Evolutionary conservation across 2,888 invertebrate species (phyloP).

Genomic region (Chloroclysta siterata): DNA sequence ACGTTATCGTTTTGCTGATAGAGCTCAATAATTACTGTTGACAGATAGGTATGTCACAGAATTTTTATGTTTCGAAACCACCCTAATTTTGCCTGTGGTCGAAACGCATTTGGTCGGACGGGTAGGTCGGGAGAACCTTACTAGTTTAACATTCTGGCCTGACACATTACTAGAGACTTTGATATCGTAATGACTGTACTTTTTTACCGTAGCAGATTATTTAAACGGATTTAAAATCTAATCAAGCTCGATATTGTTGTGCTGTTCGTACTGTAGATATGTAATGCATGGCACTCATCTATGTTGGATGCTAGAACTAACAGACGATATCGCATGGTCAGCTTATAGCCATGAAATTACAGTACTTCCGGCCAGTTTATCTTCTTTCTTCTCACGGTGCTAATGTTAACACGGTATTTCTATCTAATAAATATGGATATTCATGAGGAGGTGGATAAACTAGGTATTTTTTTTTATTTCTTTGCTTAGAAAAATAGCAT

Average conservation of each 20-base stretch:
- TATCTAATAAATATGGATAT: constrained; percentile 21
- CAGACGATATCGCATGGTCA: constrained; percentile 3
- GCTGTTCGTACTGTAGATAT: neutral
- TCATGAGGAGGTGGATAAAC: constrained; percentile 20
- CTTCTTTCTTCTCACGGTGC: constrained; percentile 27
- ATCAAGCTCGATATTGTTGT: neutral
- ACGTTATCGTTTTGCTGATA: constrained; percentile 26
- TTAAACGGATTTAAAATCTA: neutral
- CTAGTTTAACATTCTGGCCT: neutral
- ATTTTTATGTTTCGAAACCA: neutral
- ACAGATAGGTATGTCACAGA: constrained; percentile 1
- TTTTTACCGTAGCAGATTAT: neutral
- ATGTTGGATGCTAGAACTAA: neutral
- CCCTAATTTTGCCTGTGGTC: neutral
- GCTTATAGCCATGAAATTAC: constrained; percentile 18
- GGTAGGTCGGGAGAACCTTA: constrained; percentile 2
- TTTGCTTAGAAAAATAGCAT: constrained; percentile 15
- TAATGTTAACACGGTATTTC: constrained; percentile 3
- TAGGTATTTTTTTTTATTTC: constrained; percentile 17
- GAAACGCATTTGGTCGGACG: constrained; percentile 21
- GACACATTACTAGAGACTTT: neutral
- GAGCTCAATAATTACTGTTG: constrained; percentile 20
- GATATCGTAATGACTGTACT: constrained; percentile 4
- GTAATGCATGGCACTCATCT: neutral
- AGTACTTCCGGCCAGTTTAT: constrained; percentile 21